phyloP scores from a whole-genome alignment of 2,113 vertebrate species.

The Bubo scandiacus region DNA sequence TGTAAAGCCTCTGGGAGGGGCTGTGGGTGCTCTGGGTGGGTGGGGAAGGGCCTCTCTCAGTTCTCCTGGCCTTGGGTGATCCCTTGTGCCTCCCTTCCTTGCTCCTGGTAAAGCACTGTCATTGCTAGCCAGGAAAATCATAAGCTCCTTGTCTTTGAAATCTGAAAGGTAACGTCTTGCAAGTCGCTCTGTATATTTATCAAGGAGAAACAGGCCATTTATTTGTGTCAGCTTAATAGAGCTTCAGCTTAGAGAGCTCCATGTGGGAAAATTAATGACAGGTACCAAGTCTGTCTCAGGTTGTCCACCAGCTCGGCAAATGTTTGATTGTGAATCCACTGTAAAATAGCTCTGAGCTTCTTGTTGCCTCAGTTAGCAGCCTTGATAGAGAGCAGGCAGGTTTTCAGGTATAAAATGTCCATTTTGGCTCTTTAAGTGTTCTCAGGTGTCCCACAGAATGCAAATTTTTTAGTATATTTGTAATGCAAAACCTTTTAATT shows the following conservation, averaged over 20 bases:
- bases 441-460: background rate
- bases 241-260: background rate
- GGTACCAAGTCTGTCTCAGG: background rate
- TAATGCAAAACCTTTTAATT: conserved; percentile 24
- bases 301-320: background rate
- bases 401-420: background rate
- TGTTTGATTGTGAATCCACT: background rate
- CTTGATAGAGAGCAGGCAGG: background rate
- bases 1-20: background rate
- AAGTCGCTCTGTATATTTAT: background rate
- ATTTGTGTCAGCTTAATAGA: background rate
- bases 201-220: background rate
- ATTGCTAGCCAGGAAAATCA: background rate
- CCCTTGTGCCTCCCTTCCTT: background rate
- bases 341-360: background rate
- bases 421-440: background rate
- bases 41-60: background rate
- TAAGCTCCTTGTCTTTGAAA: background rate
- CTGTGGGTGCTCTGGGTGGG: background rate
- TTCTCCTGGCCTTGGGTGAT: background rate
- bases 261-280: background rate
- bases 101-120: background rate
- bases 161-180: background rate
- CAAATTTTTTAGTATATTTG: background rate
- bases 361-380: background rate